Percentiles rank a stretch among this genome's conserved stretches.
Evolutionary conservation across 2,113 vertebrate species (phyloP).

Genomic region (Nothobranchius furzeri): DNA sequence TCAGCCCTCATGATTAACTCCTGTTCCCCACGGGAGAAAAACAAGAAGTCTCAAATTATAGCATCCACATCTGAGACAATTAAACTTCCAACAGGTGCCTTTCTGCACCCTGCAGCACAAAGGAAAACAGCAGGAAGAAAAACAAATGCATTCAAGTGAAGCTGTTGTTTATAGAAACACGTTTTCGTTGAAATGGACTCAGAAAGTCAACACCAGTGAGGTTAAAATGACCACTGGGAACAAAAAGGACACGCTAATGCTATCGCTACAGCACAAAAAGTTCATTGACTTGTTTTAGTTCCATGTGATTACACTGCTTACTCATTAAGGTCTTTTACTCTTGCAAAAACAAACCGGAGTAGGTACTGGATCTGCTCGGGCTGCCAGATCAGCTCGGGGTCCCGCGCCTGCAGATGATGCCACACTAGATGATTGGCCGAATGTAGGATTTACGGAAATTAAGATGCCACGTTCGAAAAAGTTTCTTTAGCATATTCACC

Average conservation of each 20-base stretch:
- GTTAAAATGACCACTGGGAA: slow-evolving; percentile 39
- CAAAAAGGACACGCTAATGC: slow-evolving; percentile 8
- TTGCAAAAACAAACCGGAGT: background rate
- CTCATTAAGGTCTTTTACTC: slow-evolving; percentile 11
- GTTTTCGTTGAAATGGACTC: slow-evolving; percentile 23
- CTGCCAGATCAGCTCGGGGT: too few relatives aligned
- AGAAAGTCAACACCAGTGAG: slow-evolving; percentile 27
- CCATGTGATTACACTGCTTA: slow-evolving; percentile 18
- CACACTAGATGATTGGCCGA: too few relatives aligned
- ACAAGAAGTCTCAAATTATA: slow-evolving; percentile 17
- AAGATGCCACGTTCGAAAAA: too few relatives aligned
- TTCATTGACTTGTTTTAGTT: slow-evolving; percentile 17
- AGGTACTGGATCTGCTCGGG: too few relatives aligned
- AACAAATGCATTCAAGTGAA: slow-evolving; percentile 36
- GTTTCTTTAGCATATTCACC: too few relatives aligned
- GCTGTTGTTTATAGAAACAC: slow-evolving; percentile 36
- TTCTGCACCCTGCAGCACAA: slow-evolving; percentile 23
- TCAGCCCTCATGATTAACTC: background rate
- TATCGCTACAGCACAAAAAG: slow-evolving; percentile 9
- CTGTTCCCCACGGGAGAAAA: slow-evolving; percentile 4
- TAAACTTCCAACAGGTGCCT: slow-evolving; percentile 1
- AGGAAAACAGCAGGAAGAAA: slow-evolving; percentile 5
- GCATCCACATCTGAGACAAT: slow-evolving; percentile 8
- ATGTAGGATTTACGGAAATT: too few relatives aligned
- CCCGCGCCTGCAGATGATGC: too few relatives aligned